Conservation (phyloP, 2,888 invertebrate species). For the Physocephala rufipes region DNA sequence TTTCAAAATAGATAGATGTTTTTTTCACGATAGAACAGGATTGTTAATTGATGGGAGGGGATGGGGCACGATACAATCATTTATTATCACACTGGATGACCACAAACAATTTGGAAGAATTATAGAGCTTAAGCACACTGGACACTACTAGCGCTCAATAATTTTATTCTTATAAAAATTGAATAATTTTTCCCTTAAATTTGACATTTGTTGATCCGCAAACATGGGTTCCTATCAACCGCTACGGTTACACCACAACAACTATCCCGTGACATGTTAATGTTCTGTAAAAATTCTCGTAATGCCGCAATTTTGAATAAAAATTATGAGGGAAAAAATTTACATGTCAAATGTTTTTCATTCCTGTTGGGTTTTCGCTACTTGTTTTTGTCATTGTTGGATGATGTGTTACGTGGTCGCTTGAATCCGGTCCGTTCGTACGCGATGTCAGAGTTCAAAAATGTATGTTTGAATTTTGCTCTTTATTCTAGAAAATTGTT, state of each 20-base stretch:
- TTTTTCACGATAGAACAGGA: neutral
- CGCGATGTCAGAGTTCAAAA: conserved; percentile 29
- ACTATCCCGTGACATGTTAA: neutral
- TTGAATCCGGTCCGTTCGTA: neutral
- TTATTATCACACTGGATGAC: conserved; percentile 23
- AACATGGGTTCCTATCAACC: neutral
- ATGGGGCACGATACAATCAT: conserved; percentile 14
- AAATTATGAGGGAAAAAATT: conserved; percentile 24
- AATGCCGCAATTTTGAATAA: conserved; percentile 21
- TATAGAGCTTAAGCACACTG: neutral
- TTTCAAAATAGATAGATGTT: neutral
- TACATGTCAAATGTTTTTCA: conserved; percentile 30
- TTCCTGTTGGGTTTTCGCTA: conserved; percentile 13
- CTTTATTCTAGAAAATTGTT: neutral
- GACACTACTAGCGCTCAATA: neutral
- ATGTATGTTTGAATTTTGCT: conserved; percentile 28
- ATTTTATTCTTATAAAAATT: neutral
- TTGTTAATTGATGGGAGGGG: neutral
- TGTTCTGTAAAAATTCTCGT: conserved; percentile 27
- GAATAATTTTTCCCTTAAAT: conserved; percentile 17
- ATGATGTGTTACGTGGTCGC: neutral
- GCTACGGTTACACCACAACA: conserved; percentile 3
- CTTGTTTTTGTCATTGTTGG: neutral
- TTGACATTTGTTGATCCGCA: conserved; percentile 19
- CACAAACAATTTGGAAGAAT: conserved; percentile 31